phyloP scores from a whole-genome alignment of 2,888 invertebrate species.

The Dascillus cervinus region DNA sequence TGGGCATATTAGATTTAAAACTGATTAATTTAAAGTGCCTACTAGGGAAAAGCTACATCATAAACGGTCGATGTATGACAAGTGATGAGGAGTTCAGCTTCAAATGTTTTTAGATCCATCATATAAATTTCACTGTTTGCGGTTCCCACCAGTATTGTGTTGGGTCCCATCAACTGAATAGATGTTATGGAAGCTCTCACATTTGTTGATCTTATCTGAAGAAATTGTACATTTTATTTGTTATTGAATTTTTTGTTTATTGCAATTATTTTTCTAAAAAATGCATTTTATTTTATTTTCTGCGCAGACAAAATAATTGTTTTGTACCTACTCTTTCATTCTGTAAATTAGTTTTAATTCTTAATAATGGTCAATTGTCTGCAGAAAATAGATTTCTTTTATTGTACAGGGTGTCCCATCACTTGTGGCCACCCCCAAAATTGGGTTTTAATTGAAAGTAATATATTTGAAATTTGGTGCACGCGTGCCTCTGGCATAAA shows the following conservation, averaged over 20 bases:
- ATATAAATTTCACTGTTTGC: constrained; percentile 72
- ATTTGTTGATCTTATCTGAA: constrained; percentile 46
- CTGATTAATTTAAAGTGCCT: constrained; percentile 31
- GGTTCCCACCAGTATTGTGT: constrained; percentile 68
- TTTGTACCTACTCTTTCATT: background rate
- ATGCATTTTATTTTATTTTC: too few relatives aligned
- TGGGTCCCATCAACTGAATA: constrained; percentile 53
- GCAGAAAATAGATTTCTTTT: too few relatives aligned
- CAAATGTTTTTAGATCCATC: constrained; percentile 60
- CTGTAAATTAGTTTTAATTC: background rate
- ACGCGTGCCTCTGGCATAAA: too few relatives aligned
- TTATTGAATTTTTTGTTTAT: too few relatives aligned
- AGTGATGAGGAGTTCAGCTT: constrained; percentile 64
- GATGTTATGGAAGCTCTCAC: constrained; percentile 68
- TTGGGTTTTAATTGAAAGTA: too few relatives aligned
- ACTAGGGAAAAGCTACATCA: constrained; percentile 78
- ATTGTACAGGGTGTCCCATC: too few relatives aligned
- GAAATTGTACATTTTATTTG: too few relatives aligned
- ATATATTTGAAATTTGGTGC: too few relatives aligned
- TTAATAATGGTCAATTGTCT: too few relatives aligned
- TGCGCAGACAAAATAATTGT: too few relatives aligned
- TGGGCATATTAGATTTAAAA: background rate
- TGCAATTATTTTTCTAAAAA: too few relatives aligned
- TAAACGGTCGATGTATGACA: constrained; percentile 77
- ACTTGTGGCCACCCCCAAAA: too few relatives aligned